Evolutionary conservation across 2,797 vertebrate species (phyloP).

Genomic region (Arctocebus calabarensis): DNA sequence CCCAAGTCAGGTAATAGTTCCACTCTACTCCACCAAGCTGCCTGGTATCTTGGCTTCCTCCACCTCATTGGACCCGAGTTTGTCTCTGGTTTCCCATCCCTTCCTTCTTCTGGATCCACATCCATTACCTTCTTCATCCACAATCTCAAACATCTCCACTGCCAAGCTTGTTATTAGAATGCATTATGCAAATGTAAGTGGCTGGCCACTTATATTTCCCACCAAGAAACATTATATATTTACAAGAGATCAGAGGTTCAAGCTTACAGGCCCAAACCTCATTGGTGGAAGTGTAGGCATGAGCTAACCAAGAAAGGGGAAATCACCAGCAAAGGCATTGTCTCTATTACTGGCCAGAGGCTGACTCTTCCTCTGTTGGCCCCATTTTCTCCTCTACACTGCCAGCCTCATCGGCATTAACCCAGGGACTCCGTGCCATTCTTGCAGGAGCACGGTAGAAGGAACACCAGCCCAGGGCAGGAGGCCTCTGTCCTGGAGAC

Average conservation of each 20-base stretch:
- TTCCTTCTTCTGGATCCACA: neutral
- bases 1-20: neutral
- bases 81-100: neutral
- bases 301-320: conserved; percentile 1
- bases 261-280: neutral
- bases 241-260: neutral
- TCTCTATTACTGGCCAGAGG: neutral
- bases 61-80: neutral
- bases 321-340: neutral
- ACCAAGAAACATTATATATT: neutral
- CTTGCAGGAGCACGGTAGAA: neutral
- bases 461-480: neutral
- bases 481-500: neutral
- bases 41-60: neutral
- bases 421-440: neutral
- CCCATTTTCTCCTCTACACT: neutral
- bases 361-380: neutral
- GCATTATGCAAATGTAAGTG: neutral
- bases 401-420: neutral
- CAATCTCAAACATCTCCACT: neutral
- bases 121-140: too few species aligned
- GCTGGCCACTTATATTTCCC: neutral
- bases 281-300: neutral
- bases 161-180: neutral
- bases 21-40: neutral